phyloP scores from a whole-genome alignment of 2,113 vertebrate species.

The Bos javanicus region DNA sequence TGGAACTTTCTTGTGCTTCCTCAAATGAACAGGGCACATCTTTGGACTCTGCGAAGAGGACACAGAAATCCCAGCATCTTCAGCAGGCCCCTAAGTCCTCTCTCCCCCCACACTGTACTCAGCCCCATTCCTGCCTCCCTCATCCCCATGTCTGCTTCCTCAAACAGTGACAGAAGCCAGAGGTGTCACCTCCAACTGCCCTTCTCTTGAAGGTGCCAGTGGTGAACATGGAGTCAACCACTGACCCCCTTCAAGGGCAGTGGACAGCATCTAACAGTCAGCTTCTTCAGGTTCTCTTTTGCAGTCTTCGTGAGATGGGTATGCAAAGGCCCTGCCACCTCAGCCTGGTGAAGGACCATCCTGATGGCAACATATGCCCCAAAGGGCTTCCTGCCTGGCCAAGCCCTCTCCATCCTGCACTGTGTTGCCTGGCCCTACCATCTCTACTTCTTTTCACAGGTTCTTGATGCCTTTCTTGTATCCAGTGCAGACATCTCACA shows the following conservation, averaged over 20 bases:
- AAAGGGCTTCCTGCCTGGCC: background rate
- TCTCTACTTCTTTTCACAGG: background rate
- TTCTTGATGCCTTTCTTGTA: background rate
- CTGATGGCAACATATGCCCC: accelerated
- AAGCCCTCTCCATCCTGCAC: background rate
- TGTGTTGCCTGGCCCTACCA: background rate
- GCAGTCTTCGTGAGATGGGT: accelerated
- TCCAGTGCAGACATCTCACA: background rate
- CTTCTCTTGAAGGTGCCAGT: background rate
- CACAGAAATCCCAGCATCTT: background rate
- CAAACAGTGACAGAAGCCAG: background rate
- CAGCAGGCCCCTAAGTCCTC: background rate
- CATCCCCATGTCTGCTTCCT: background rate
- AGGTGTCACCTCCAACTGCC: accelerated
- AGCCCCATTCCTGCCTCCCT: background rate
- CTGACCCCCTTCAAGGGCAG: background rate
- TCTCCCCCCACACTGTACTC: background rate
- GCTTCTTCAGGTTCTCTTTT: background rate
- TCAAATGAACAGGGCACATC: background rate
- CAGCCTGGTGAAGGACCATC: background rate
- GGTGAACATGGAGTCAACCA: background rate
- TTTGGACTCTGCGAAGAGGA: background rate
- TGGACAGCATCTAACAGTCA: background rate
- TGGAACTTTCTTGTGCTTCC: background rate
- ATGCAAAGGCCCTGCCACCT: background rate